Percentiles rank a stretch among this genome's conserved stretches.
Evolutionary conservation across 2,888 invertebrate species (phyloP).

Genomic region (Blera fallax): DNA sequence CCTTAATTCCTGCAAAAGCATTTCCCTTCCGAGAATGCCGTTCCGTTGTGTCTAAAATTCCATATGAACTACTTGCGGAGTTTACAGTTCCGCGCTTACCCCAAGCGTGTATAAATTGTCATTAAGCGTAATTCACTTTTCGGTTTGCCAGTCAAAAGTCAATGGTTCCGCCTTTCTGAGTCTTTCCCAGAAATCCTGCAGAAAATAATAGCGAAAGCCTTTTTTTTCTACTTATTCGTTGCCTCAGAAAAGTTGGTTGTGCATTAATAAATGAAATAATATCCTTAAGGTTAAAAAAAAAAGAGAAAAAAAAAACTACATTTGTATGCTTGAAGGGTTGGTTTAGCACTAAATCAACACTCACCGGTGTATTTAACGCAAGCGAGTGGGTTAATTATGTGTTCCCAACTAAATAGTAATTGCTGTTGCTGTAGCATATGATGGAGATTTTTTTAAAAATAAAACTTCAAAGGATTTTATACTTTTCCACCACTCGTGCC

Average conservation of each 20-base stretch:
- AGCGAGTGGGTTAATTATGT: slow-evolving; percentile 56
- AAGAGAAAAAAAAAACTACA: slow-evolving; percentile 3
- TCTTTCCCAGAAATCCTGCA: neutral
- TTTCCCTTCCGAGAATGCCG: neutral
- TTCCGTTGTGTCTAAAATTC: slow-evolving; percentile 42
- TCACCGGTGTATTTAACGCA: slow-evolving; percentile 37
- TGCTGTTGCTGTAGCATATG: slow-evolving; percentile 3
- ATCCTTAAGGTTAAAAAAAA: slow-evolving; percentile 25
- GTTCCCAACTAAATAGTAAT: slow-evolving; percentile 36
- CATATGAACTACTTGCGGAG: slow-evolving; percentile 44
- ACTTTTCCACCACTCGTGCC: neutral
- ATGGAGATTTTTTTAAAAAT: neutral
- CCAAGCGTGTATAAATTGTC: slow-evolving; percentile 48
- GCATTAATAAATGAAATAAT: slow-evolving; percentile 57
- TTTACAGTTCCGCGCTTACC: slow-evolving; percentile 50
- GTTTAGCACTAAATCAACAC: slow-evolving; percentile 55
- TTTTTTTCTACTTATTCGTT: slow-evolving; percentile 23
- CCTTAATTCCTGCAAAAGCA: slow-evolving; percentile 45
- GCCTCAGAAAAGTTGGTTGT: slow-evolving; percentile 40
- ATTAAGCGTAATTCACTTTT: slow-evolving; percentile 50
- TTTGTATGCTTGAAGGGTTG: slow-evolving; percentile 30
- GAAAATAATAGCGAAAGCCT: slow-evolving; percentile 5
- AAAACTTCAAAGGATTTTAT: slow-evolving; percentile 42
- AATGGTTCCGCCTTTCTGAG: slow-evolving; percentile 13
- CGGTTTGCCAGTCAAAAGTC: slow-evolving; percentile 62